phyloP scores from a whole-genome alignment of 2,797 vertebrate species.

The Enteromius radiatus region DNA sequence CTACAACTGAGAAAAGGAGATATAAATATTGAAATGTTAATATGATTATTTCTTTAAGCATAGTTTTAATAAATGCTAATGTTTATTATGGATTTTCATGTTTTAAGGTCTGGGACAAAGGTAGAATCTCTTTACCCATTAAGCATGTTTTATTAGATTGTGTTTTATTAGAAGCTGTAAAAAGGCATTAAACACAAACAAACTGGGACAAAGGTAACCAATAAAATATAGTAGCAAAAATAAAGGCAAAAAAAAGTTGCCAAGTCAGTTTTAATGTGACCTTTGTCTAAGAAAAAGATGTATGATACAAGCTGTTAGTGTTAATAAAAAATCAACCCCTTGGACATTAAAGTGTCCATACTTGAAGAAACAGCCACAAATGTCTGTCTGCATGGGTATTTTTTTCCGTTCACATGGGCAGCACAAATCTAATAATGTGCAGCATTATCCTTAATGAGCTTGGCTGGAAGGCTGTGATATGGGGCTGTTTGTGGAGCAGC shows the following conservation, averaged over 20 bases:
- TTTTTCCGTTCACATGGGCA: conserved; percentile 59
- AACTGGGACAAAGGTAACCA: neutral
- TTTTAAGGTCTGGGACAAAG: neutral
- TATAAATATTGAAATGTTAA: neutral
- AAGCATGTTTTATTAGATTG: no score
- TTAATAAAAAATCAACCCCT: conserved; percentile 18
- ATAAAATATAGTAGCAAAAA: neutral
- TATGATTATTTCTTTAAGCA: neutral
- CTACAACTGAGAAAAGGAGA: neutral
- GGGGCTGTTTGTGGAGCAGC: conserved; percentile 58
- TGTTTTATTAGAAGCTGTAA: neutral
- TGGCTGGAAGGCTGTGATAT: conserved; percentile 53
- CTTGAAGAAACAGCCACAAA: conserved; percentile 41
- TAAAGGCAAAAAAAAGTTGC: neutral
- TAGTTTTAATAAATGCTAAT: neutral
- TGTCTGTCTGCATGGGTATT: conserved; percentile 73
- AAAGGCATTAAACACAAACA: neutral
- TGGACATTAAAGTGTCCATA: conserved; percentile 2
- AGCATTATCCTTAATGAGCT: conserved; percentile 79
- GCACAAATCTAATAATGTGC: conserved; percentile 67
- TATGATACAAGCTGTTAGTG: conserved; percentile 8
- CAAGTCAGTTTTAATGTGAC: conserved; percentile 15
- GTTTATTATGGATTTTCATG: neutral
- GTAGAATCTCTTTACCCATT: no score
- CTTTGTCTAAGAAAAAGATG: neutral